These are phyloP conservation scores for Pseudochirops cupreus DNA, from an alignment of 2,797 vertebrate species.

Conservation along the genomic window DNA sequence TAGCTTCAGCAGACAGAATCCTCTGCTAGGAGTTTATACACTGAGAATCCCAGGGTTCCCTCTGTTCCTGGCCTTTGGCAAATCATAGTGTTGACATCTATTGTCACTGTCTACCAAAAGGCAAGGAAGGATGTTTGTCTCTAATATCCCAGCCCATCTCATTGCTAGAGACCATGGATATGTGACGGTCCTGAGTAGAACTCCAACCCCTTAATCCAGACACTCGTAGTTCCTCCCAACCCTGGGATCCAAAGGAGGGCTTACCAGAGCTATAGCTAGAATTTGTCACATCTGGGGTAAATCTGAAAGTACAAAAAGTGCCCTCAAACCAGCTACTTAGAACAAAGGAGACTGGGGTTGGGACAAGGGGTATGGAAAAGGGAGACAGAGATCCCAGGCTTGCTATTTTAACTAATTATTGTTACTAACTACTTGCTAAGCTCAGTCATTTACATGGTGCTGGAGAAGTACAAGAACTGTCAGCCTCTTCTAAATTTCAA, in stretches of 20 bases:
- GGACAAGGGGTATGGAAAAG: background rate
- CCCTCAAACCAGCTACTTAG: background rate
- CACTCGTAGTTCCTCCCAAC: background rate
- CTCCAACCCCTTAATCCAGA: background rate
- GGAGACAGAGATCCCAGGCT: background rate
- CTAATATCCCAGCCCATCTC: background rate
- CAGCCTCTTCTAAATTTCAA: background rate
- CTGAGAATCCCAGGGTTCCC: background rate
- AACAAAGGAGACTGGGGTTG: background rate
- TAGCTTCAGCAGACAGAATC: background rate
- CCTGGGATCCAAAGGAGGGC: background rate
- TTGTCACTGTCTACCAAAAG: background rate
- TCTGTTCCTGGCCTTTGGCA: background rate
- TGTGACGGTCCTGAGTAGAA: background rate
- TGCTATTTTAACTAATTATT: background rate
- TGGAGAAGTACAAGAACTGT: background rate
- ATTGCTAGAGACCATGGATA: background rate
- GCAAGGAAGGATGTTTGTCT: background rate
- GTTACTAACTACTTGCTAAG: background rate
- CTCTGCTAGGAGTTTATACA: background rate
- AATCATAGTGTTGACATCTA: background rate
- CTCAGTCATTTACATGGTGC: background rate
- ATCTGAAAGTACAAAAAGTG: background rate
- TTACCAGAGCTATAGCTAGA: background rate
- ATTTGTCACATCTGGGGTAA: background rate